Percentiles rank a stretch among this genome's conserved stretches.
phyloP scores from a whole-genome alignment of 2,797 vertebrate genomes.

The Crossoptilon crossoptilon region DNA sequence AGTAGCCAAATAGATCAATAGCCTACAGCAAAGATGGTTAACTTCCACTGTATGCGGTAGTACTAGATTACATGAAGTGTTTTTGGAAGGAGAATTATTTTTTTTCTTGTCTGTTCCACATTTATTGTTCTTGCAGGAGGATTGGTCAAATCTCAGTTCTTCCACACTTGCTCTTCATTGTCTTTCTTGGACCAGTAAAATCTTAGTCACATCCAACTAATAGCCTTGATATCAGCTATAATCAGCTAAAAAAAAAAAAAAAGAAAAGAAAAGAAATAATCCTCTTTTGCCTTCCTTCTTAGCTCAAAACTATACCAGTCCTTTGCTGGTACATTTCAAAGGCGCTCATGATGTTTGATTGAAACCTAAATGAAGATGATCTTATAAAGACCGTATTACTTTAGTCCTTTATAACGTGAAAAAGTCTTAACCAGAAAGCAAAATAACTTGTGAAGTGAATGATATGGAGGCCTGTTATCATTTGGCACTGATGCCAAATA shows the following conservation, averaged over 20 bases:
- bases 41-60: background rate
- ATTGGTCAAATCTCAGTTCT: background rate
- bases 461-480: background rate
- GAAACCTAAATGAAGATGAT: background rate
- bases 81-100: background rate
- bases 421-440: background rate
- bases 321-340: background rate
- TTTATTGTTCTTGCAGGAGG: background rate
- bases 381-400: background rate
- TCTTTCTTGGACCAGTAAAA: background rate
- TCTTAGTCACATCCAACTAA: background rate
- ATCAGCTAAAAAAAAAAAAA: background rate
- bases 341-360: background rate
- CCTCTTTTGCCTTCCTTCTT: background rate
- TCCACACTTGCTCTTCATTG: background rate
- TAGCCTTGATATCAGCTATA: background rate
- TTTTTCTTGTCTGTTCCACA: background rate
- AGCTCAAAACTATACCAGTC: background rate
- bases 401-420: background rate
- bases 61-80: background rate
- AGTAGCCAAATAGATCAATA: background rate
- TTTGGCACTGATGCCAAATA: background rate
- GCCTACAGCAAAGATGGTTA: background rate
- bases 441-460: background rate
- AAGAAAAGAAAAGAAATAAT: conserved; percentile 1